Conservation (phyloP, 2,797 vertebrate species). For the Myotis planiceps region DNA sequence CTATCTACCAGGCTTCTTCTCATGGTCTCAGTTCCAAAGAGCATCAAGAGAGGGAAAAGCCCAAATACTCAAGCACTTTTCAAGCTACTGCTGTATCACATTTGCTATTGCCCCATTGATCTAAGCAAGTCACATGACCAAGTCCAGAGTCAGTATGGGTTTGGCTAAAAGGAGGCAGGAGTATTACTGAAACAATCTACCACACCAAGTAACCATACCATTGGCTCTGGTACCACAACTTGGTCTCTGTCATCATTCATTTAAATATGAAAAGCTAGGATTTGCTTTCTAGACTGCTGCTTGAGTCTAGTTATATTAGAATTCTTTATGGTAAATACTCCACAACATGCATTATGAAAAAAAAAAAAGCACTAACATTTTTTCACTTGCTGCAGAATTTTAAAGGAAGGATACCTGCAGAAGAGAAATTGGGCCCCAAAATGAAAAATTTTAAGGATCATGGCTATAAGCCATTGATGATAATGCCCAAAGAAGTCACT, state of each 20-base stretch:
- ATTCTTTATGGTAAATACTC: neutral
- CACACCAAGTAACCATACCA: neutral
- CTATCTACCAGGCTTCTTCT: neutral
- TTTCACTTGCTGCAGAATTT: neutral
- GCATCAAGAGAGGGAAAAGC: neutral
- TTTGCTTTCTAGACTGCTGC: neutral
- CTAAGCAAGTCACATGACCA: neutral
- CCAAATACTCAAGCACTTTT: neutral
- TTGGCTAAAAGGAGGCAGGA: neutral
- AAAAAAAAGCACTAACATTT: neutral
- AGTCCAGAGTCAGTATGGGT: neutral
- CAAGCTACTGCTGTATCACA: neutral
- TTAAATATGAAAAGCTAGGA: too few relatives aligned
- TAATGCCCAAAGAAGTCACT: neutral
- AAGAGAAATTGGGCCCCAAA: neutral
- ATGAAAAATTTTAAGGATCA: neutral
- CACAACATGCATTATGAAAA: neutral
- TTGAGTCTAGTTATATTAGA: neutral
- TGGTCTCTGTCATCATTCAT: neutral
- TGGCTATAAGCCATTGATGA: neutral
- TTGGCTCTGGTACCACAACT: neutral
- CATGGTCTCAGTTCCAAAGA: neutral
- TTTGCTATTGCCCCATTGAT: neutral
- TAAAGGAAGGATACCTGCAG: conserved; percentile 1
- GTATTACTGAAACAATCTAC: neutral